Evolutionary conservation across 2,797 vertebrate genomes (phyloP).

Genomic region (Babyrousa celebensis): DNA sequence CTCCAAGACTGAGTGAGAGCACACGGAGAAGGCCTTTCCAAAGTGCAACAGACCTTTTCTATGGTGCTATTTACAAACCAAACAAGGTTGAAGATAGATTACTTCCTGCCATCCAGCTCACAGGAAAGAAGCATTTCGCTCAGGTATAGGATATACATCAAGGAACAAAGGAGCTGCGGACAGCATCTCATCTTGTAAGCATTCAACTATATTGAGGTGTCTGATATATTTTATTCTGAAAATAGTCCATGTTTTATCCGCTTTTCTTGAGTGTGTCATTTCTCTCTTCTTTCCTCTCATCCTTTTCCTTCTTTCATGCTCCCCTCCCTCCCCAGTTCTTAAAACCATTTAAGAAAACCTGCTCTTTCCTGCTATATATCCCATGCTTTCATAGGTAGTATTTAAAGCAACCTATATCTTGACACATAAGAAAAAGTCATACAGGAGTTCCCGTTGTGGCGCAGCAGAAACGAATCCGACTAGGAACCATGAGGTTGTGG

Average conservation of each 20-base stretch:
- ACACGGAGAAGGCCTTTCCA: slow-evolving; percentile 60
- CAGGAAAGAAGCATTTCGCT: slow-evolving; percentile 65
- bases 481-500: no score
- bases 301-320: background rate
- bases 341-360: background rate
- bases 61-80: slow-evolving; percentile 82
- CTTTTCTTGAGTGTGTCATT: background rate
- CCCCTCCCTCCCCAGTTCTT: background rate
- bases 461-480: no score
- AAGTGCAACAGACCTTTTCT: slow-evolving; percentile 64
- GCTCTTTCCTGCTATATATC: background rate
- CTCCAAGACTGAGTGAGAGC: slow-evolving; percentile 45
- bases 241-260: background rate
- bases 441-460: no score
- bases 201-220: background rate
- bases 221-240: background rate
- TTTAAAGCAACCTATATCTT: background rate
- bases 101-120: slow-evolving; percentile 65
- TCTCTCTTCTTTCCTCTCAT: background rate
- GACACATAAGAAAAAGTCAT: background rate
- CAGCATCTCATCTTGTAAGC: background rate
- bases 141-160: slow-evolving; percentile 24
- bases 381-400: background rate
- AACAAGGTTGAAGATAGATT: slow-evolving; percentile 72
- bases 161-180: slow-evolving; percentile 66